phyloP scores from a whole-genome alignment of 2,888 invertebrate species.

The Epinotia ramella region DNA sequence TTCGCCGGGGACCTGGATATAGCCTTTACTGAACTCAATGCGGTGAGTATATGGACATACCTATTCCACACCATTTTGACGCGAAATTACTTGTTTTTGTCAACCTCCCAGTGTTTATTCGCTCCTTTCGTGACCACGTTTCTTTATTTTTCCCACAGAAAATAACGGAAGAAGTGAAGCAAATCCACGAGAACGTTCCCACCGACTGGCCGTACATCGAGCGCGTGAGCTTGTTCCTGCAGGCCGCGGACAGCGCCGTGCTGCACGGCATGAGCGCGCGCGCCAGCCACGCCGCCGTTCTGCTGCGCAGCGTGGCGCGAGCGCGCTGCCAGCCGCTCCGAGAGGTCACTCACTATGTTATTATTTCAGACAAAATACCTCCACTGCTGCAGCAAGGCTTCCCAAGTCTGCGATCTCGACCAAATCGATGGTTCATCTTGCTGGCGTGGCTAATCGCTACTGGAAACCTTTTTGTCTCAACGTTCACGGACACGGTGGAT shows the following conservation, averaged over 20 bases:
- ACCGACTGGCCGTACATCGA: slow-evolving; percentile 54
- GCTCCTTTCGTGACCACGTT: background rate
- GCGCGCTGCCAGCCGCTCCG: slow-evolving; percentile 4
- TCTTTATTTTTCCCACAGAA: slow-evolving; percentile 29
- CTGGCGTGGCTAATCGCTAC: too few species aligned
- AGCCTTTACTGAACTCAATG: slow-evolving; percentile 67
- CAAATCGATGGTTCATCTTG: too few species aligned
- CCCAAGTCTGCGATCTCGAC: too few species aligned
- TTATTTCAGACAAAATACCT: too few species aligned
- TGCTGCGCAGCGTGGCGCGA: slow-evolving; percentile 3
- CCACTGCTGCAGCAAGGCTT: too few species aligned
- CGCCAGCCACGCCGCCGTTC: slow-evolving; percentile 19
- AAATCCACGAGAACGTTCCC: slow-evolving; percentile 46
- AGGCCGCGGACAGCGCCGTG: slow-evolving; percentile 15
- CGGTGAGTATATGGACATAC: slow-evolving; percentile 56
- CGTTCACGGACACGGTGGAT: too few species aligned
- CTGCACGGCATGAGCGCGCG: slow-evolving; percentile 55
- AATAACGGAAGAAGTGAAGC: slow-evolving; percentile 57
- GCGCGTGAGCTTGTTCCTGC: slow-evolving; percentile 56
- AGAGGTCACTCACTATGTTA: background rate
- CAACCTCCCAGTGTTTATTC: too few species aligned
- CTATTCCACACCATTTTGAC: too few species aligned
- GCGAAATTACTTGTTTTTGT: too few species aligned
- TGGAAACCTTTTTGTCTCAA: too few species aligned
- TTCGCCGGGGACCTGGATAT: slow-evolving; percentile 67